phyloP scores from a whole-genome alignment of 2,888 invertebrate species.

The Melanostoma scalare region DNA sequence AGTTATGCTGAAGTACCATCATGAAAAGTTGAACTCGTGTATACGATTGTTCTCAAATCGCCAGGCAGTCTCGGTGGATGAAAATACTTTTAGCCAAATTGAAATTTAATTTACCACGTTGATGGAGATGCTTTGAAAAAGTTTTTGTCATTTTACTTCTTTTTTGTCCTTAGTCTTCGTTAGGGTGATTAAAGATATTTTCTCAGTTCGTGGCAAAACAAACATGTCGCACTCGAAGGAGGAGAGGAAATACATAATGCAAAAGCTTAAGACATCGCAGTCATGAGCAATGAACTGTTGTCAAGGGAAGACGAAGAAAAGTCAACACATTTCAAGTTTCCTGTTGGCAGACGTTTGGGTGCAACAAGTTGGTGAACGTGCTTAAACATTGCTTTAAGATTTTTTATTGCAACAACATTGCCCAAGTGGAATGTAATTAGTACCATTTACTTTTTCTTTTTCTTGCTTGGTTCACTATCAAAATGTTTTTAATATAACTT shows the following conservation, averaged over 20 bases:
- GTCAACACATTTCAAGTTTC: neutral
- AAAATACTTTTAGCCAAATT: slow-evolving; percentile 61
- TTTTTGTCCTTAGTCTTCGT: slow-evolving; percentile 19
- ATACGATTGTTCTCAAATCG: slow-evolving; percentile 24
- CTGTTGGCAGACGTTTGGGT: slow-evolving; percentile 5
- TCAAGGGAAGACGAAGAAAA: neutral
- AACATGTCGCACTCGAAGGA: slow-evolving; percentile 28
- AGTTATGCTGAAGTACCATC: slow-evolving; percentile 33
- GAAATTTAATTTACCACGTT: slow-evolving; percentile 66
- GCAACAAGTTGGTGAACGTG: slow-evolving; percentile 24
- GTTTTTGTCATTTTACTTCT: slow-evolving; percentile 54
- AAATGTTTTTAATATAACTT: too few relatives aligned
- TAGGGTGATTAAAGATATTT: slow-evolving; percentile 50
- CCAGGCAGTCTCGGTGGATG: slow-evolving; percentile 1
- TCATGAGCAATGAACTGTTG: slow-evolving; percentile 36
- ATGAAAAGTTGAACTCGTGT: slow-evolving; percentile 34
- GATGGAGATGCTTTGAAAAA: slow-evolving; percentile 57
- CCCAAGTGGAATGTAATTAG: neutral
- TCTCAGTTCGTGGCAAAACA: slow-evolving; percentile 4
- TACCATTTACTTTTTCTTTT: too few relatives aligned
- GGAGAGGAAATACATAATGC: slow-evolving; percentile 49
- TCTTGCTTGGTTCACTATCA: neutral
- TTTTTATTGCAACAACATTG: neutral
- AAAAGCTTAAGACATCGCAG: slow-evolving; percentile 49
- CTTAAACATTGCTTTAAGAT: slow-evolving; percentile 15